These are phyloP conservation scores for Palloptera scutellata DNA, from an alignment of 2,888 invertebrate species.

Conservation along the genomic window DNA sequence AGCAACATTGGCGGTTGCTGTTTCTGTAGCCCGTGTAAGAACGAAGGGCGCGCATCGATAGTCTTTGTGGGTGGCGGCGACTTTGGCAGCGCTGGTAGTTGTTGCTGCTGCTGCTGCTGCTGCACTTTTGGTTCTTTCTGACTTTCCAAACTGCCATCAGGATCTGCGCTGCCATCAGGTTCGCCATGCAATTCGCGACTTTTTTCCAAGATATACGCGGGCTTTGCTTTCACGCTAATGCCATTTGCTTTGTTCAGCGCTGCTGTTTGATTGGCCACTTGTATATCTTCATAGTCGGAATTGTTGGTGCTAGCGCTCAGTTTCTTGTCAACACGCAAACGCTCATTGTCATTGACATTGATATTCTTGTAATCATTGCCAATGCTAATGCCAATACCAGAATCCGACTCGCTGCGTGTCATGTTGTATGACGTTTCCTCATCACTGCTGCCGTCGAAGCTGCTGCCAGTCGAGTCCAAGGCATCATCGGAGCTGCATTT, in stretches of 20 bases:
- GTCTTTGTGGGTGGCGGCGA: constrained; percentile 62
- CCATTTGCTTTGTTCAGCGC: constrained; percentile 23
- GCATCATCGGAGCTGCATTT: constrained; percentile 64
- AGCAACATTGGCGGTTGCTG: constrained; percentile 55
- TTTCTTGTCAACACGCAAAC: constrained; percentile 54
- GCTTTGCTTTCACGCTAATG: constrained; percentile 34
- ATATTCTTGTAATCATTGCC: constrained; percentile 58
- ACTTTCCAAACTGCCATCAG: constrained; percentile 72
- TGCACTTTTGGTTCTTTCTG: constrained; percentile 71
- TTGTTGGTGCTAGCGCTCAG: constrained; percentile 60
- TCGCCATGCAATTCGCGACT: constrained; percentile 84
- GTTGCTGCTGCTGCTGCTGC: constrained; percentile 35
- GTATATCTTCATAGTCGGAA: constrained; percentile 64
- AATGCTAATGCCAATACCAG: constrained; percentile 64
- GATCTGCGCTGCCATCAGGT: constrained; percentile 87
- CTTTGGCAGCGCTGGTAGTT: constrained; percentile 72
- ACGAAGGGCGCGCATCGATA: constrained; percentile 71
- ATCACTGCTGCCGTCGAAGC: constrained; percentile 64
- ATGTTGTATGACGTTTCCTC: constrained; percentile 64
- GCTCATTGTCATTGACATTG: constrained; percentile 43
- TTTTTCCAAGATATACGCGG: constrained; percentile 63
- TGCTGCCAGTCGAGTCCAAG: constrained; percentile 63
- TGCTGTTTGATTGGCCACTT: constrained; percentile 53
- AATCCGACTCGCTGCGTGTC: constrained; percentile 64
- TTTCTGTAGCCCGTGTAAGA: constrained; percentile 73